phyloP scores from a whole-genome alignment of 2,888 invertebrate genomes.

The Nymphalis polychloros region DNA sequence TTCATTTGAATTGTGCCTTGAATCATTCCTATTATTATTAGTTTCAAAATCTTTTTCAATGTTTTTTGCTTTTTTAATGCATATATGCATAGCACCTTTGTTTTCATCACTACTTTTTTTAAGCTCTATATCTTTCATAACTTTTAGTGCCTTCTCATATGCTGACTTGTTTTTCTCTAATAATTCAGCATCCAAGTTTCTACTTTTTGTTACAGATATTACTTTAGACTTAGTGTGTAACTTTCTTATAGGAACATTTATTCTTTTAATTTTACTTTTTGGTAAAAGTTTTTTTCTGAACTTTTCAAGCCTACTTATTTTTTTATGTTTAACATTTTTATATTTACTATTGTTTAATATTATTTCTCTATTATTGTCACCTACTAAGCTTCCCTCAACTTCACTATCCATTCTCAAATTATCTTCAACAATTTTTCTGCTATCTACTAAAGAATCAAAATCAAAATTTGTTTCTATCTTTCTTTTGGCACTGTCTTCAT shows the following conservation, averaged over 20 bases:
- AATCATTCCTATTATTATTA: conserved; percentile 4
- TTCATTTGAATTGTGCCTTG: not conserved
- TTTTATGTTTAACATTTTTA: conserved; percentile 45
- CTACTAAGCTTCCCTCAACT: conserved; percentile 9
- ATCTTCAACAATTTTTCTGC: conserved; percentile 17
- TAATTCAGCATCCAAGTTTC: conserved; percentile 36
- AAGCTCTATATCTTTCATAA: conserved; percentile 58
- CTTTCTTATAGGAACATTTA: conserved; percentile 38
- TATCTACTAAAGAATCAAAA: not conserved
- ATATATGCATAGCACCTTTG: conserved; percentile 16
- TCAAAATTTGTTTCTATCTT: not conserved
- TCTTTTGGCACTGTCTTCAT: not conserved
- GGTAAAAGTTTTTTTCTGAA: conserved; percentile 55
- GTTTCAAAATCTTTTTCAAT: conserved; percentile 5
- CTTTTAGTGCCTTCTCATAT: conserved; percentile 63
- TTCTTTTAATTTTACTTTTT: conserved; percentile 58
- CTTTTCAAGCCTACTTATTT: conserved; percentile 57
- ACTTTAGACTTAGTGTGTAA: conserved; percentile 42
- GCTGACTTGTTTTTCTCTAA: conserved; percentile 54
- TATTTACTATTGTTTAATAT: conserved; percentile 10
- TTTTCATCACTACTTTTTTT: conserved; percentile 37
- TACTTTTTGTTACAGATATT: conserved; percentile 29
- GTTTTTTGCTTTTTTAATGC: conserved; percentile 2
- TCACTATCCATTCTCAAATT: conserved; percentile 19
- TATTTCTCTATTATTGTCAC: conserved; percentile 12